Conservation (phyloP, 2,113 vertebrate species). For the Cottus gobio region DNA sequence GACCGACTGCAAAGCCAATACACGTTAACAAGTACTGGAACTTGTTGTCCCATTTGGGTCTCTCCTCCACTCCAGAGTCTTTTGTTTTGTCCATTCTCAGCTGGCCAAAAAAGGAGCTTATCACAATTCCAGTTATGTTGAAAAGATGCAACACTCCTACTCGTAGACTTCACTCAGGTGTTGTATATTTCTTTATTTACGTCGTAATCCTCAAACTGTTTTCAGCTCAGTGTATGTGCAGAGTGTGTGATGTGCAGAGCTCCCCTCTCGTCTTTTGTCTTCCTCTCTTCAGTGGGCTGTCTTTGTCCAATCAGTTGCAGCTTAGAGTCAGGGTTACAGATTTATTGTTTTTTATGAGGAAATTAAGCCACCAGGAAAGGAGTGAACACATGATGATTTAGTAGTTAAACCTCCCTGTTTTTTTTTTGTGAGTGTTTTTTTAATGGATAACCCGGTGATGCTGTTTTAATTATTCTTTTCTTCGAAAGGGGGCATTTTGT, state of each 20-base stretch:
- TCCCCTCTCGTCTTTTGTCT: constrained; percentile 17
- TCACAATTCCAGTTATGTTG: neutral
- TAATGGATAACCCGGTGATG: constrained; percentile 75
- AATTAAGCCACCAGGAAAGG: neutral
- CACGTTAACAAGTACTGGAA: constrained; percentile 89
- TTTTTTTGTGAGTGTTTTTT: neutral
- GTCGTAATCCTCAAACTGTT: neutral
- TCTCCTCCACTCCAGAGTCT: constrained; percentile 55
- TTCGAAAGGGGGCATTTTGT: neutral
- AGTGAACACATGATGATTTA: constrained; percentile 29
- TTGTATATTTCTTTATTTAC: neutral
- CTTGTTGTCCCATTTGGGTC: constrained; percentile 90
- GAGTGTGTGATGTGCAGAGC: constrained; percentile 21
- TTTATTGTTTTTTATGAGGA: constrained; percentile 22
- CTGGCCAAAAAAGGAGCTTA: neutral
- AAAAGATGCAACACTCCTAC: neutral
- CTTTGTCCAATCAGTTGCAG: constrained; percentile 32
- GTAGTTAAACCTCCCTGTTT: constrained; percentile 8
- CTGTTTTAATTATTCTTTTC: constrained; percentile 6
- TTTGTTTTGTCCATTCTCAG: constrained; percentile 46
- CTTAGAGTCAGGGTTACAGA: constrained; percentile 4
- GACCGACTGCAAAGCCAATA: constrained; percentile 88
- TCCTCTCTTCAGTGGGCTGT: constrained; percentile 25
- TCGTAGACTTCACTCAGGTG: neutral
- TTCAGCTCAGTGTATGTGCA: neutral